These are phyloP conservation scores for Drosophila ezoana DNA, from an alignment of 2,888 invertebrate genomes.

Conservation along the genomic window DNA sequence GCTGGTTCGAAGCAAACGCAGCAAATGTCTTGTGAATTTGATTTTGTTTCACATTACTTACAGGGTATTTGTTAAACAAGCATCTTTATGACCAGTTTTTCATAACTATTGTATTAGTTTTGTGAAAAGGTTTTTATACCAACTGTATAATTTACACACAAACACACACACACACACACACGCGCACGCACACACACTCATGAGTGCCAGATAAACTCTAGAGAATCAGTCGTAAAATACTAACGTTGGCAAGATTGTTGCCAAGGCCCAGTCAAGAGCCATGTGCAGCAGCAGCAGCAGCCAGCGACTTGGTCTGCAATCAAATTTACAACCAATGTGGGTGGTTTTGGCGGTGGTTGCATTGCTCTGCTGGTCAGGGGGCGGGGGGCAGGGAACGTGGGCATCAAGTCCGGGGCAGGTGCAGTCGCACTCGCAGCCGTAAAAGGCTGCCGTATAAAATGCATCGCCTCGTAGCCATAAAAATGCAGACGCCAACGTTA, in stretches of 20 bases:
- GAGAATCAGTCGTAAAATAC: conserved; percentile 47
- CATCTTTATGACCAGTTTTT: not conserved
- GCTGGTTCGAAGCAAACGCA: no score
- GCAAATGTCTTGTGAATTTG: no score
- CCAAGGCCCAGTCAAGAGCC: conserved; percentile 25
- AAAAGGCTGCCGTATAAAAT: conserved; percentile 60
- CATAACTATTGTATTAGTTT: conserved; percentile 47
- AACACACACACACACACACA: not conserved
- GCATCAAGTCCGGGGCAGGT: conserved; percentile 2
- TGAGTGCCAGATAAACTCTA: conserved; percentile 28
- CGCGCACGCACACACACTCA: conserved; percentile 1
- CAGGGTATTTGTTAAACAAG: conserved; percentile 1
- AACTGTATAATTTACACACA: conserved; percentile 33
- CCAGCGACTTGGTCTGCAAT: conserved; percentile 32
- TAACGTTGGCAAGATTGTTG: conserved; percentile 53
- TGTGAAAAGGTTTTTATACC: conserved; percentile 36
- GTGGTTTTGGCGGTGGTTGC: conserved; percentile 8
- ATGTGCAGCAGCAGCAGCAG: conserved; percentile 6
- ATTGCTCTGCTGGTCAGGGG: not conserved
- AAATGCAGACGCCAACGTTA: conserved; percentile 45
- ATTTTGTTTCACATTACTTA: not conserved
- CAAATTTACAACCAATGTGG: conserved; percentile 51
- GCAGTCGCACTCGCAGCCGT: conserved; percentile 43
- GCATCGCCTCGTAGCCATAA: conserved; percentile 55
- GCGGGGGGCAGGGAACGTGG: not conserved